A percentile compares a stretch with the other conserved stretches of the same genome.
phyloP scores from a whole-genome alignment of 2,797 vertebrate genomes.

The Staurois parvus region DNA sequence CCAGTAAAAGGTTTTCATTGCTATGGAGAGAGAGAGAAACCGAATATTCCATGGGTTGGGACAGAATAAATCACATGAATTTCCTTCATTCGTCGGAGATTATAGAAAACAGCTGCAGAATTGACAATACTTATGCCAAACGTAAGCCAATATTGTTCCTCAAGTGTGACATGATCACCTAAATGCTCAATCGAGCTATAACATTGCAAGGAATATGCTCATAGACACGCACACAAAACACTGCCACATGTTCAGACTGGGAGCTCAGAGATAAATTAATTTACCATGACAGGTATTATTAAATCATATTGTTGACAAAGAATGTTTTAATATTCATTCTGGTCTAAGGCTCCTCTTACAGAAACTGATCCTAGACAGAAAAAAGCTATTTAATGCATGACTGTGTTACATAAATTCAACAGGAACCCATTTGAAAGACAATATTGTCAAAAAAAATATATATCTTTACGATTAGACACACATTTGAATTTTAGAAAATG shows the following conservation, averaged over 20 bases:
- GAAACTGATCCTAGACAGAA: constrained; percentile 4
- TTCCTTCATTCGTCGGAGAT: constrained; percentile 55
- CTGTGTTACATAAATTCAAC: constrained; percentile 2
- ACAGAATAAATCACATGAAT: constrained; percentile 31
- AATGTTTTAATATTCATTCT: constrained; percentile 12
- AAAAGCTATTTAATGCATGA: neutral
- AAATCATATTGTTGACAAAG: constrained; percentile 15
- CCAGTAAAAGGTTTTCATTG: constrained; percentile 57
- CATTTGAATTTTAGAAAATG: neutral
- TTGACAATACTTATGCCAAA: constrained; percentile 59
- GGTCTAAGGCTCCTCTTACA: constrained; percentile 13
- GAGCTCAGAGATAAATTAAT: constrained; percentile 15
- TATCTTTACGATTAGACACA: neutral
- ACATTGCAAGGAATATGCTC: constrained; percentile 23
- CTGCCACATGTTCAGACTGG: constrained; percentile 42
- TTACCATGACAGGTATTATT: constrained; percentile 42
- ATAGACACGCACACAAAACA: constrained; percentile 19
- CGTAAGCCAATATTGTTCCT: constrained; percentile 56
- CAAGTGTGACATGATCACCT: constrained; percentile 54
- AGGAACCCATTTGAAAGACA: constrained; percentile 6
- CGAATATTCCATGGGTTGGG: constrained; percentile 40
- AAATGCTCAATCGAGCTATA: constrained; percentile 53
- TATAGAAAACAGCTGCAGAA: constrained; percentile 59
- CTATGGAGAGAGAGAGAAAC: constrained; percentile 40
- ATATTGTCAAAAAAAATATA: constrained; percentile 1